Evolutionary conservation across 2,888 invertebrate genomes (phyloP).

Genomic region (Eledone cirrhosa): DNA sequence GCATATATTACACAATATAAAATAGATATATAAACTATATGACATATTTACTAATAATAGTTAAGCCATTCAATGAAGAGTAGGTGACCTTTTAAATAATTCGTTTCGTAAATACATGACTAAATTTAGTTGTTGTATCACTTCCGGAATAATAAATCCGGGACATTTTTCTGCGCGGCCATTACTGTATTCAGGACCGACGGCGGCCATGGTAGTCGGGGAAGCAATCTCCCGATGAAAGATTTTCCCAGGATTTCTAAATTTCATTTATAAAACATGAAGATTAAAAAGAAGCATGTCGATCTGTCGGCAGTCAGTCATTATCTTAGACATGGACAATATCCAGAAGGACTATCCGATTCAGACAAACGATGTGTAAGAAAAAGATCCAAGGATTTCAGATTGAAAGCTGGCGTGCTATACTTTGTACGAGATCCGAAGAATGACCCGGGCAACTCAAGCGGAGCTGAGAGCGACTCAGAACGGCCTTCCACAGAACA

Average conservation of each 20-base stretch:
- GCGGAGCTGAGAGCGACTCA: conserved; percentile 19
- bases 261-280: not conserved
- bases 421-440: conserved; percentile 24
- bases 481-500: not conserved
- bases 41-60: too few relatives aligned
- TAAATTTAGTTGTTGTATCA: conserved; percentile 7
- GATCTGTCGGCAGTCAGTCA: conserved; percentile 18
- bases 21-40: too few relatives aligned
- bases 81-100: too few relatives aligned
- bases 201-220: conserved; percentile 3
- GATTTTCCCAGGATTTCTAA: conserved; percentile 8
- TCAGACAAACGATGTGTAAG: conserved; percentile 44
- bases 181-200: conserved; percentile 10
- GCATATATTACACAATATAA: too few relatives aligned
- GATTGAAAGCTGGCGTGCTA: conserved; percentile 9
- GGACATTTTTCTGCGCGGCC: conserved; percentile 23
- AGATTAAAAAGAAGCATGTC: conserved; percentile 27
- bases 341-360: conserved; percentile 35
- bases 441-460: conserved; percentile 1
- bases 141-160: conserved; percentile 23
- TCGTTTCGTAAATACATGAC: not conserved
- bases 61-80: too few relatives aligned
- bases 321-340: conserved; percentile 34
- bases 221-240: conserved; percentile 15
- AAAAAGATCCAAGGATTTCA: conserved; percentile 45